Conservation (phyloP, 2,888 invertebrate genomes). For the Acleris cristana region DNA sequence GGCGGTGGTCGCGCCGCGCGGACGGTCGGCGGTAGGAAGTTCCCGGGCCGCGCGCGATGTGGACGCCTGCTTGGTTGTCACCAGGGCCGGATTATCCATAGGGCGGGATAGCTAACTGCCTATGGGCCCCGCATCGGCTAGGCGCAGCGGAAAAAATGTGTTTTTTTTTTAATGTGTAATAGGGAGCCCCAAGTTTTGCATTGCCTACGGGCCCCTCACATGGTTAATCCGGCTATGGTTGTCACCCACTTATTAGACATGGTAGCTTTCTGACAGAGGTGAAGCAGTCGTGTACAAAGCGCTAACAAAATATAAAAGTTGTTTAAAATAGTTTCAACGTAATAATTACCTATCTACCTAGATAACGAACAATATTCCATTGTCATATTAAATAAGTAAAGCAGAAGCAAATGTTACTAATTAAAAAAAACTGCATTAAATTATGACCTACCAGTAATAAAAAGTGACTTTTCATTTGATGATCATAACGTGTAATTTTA, state of each 20-base stretch:
- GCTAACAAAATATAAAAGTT: constrained; percentile 82
- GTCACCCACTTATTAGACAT: constrained; percentile 56
- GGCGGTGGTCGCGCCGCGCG: background rate
- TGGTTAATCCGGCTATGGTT: too few relatives aligned
- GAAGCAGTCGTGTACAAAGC: constrained; percentile 74
- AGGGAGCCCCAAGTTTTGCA: too few relatives aligned
- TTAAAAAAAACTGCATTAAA: constrained; percentile 82
- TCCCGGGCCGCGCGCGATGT: constrained; percentile 18
- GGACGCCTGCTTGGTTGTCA: constrained; percentile 33
- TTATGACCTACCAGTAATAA: constrained; percentile 83
- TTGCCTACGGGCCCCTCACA: too few relatives aligned
- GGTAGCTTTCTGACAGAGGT: constrained; percentile 59
- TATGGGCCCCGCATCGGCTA: too few relatives aligned
- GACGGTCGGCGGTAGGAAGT: constrained; percentile 10
- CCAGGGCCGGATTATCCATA: too few relatives aligned
- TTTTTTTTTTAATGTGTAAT: too few relatives aligned
- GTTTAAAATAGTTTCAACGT: constrained; percentile 81
- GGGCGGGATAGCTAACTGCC: too few relatives aligned
- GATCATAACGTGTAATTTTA: background rate
- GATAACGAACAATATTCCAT: constrained; percentile 83
- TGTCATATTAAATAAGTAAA: constrained; percentile 82
- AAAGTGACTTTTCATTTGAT: constrained; percentile 64
- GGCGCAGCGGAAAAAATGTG: too few relatives aligned
- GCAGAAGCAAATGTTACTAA: constrained; percentile 79
- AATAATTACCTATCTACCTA: constrained; percentile 74